These are phyloP conservation scores for Malthinus seriepunctatus DNA, from an alignment of 2,888 invertebrate genomes.

Conservation along the genomic window DNA sequence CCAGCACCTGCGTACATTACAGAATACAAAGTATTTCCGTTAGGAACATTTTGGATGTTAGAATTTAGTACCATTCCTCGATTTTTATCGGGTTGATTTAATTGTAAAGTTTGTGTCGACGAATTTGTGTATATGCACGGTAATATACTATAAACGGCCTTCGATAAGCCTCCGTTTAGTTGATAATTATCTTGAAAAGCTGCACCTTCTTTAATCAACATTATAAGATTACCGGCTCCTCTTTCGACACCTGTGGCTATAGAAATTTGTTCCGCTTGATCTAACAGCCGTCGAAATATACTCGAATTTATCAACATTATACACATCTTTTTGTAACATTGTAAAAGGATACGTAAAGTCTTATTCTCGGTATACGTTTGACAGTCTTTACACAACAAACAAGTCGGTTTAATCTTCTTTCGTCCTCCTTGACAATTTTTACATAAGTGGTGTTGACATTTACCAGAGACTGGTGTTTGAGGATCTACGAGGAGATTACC, in stretches of 20 bases:
- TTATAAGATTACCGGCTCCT: conserved; percentile 66
- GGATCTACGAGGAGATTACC: conserved; percentile 82
- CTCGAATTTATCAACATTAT: conserved; percentile 76
- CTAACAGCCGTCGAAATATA: conserved; percentile 66
- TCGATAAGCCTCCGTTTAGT: conserved; percentile 71
- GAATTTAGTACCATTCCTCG: conserved; percentile 26
- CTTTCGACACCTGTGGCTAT: conserved; percentile 58
- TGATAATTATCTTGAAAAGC: conserved; percentile 77
- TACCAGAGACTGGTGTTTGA: conserved; percentile 73
- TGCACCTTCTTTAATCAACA: conserved; percentile 79
- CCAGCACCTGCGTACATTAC: conserved; percentile 80
- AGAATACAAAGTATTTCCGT: conserved; percentile 62
- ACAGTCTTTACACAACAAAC: conserved; percentile 84
- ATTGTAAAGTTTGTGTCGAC: conserved; percentile 57
- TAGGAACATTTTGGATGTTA: conserved; percentile 34
- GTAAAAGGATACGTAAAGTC: conserved; percentile 76
- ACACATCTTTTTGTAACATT: conserved; percentile 89
- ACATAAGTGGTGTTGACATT: conserved; percentile 90
- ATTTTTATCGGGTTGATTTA: conserved; percentile 28
- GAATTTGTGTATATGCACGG: conserved; percentile 74
- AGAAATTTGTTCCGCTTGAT: conserved; percentile 59
- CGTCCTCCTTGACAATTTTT: conserved; percentile 81
- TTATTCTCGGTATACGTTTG: conserved; percentile 81
- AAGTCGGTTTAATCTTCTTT: conserved; percentile 83
- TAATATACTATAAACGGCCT: conserved; percentile 73